Evolutionary conservation across 30 jellyfish, hydroid and myxozoan species (phyloP), one percentile per base, ranked within the genome.

Genomic region (Hydractinia symbiolongicarpus): DNA sequence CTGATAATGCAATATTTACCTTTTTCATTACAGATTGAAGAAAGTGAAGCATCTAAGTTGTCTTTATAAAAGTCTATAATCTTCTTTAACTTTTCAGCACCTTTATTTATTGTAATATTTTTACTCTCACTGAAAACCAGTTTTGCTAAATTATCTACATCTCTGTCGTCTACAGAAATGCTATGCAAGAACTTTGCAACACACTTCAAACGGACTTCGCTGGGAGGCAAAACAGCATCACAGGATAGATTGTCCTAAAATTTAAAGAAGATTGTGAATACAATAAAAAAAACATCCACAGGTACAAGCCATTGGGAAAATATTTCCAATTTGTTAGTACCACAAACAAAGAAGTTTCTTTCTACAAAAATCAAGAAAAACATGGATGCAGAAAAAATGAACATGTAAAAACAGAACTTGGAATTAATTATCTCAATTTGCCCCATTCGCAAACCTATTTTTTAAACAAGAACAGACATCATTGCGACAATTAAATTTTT

Each of bases 141-240:
- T 8, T 68, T 67, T 17, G 94, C 95, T 64, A 90, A 72, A 6
- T 75, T 88, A 20, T 90, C 90, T 20, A 85, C 50, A 79, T 90
- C 90, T 55, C 61, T 66, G 66, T 76, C 14, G 17, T 78, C 82
- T 52, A 10, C 64, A 79, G 53, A 52, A 50, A 78, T 86, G 66
- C 74, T 92, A 49, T 83, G 73, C 76, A 90, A n/a, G 71, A 90
- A 90, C 61, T 86, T 90, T 77, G 94, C 94, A 9, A 90, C 94
- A 69, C 95, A 87, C 73, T 90, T 86, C 61, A 90, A 62, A 5
- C 93, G 84, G 5, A 85, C 57, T 50, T 90, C 97, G 79, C 76
- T 81, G 75, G 97, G 97, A 67, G 97, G 97, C 53, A 76, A 86
- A 5, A 85, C 78, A 21, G 87, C 84, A n/a, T 79, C 87, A 4